Evolutionary conservation across 2,797 vertebrate genomes (phyloP), one percentile per base, ranked within the genome.

Genomic region (Coregonus ussuriensis): DNA sequence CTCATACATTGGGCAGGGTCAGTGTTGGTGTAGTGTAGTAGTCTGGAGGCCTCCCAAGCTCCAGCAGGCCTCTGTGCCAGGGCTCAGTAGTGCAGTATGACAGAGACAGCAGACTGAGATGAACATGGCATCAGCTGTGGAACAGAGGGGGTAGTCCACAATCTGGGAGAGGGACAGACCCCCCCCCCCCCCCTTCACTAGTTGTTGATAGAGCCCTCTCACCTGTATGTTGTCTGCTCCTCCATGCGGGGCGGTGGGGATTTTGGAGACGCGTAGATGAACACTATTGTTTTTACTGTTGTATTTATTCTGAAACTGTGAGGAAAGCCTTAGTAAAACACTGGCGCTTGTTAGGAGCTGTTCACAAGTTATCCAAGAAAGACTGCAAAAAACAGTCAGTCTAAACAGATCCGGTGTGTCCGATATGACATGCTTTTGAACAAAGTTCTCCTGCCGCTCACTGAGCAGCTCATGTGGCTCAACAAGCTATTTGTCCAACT

Each of bases 401-500:
- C 16, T 21, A 21, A 59, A 59, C 62, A 29, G 25, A 65, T 14
- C 21, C 18, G 13, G 62, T 31, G 62, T 65, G 62, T 25, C 21
- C 9, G 25, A 65, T 25, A 25, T 31, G 21, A 31, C 11, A 31
- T 65, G 13, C 66, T 69, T 35, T 6, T 69, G 31, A 37, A n/a
- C 7, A 69, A 4, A 6, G 31, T 37, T 56, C 33, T 37, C 16
- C 1, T 37, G 66, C 33, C 33, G 7, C 67, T 69, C 33, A 67
- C 35, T 31, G 54, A 9, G 15, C n/a, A 65, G 37, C 76, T 78
- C 69, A 72, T 79, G 78, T 66, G 77, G 81, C 69, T 68, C 75
- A 78, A 52, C 47, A 63, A 59, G 74, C 76, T 78, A 81, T 84
- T 81, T 63, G 74, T 81, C 76, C 63, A 74, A 25, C 25, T 25